Evolutionary conservation across 2,888 invertebrate species (phyloP).

Genomic region (Bellardia bayeri): DNA sequence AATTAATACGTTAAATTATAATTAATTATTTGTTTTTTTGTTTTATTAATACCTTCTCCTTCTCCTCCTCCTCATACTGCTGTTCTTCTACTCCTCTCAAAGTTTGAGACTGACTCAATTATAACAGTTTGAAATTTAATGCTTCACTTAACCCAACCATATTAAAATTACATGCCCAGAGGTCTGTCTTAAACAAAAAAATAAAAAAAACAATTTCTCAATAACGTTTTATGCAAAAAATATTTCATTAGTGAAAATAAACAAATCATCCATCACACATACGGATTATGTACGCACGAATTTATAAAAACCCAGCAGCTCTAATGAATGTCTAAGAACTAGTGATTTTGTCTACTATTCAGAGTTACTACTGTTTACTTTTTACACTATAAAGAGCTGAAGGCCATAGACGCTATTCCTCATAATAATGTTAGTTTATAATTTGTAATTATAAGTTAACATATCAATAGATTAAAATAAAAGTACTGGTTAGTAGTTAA

Average conservation of each 20-base stretch:
- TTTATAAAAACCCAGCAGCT: background rate
- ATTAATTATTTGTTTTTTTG: conserved; percentile 20
- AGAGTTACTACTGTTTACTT: too few relatives aligned
- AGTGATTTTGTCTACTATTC: too few relatives aligned
- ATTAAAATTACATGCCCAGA: conserved; percentile 37
- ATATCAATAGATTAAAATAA: too few relatives aligned
- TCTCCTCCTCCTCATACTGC: background rate
- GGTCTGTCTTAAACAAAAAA: background rate
- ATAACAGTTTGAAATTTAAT: conserved; percentile 42
- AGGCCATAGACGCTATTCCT: too few relatives aligned
- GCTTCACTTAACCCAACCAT: conserved; percentile 38
- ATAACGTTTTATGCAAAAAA: conserved; percentile 53
- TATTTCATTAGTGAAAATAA: conserved; percentile 49
- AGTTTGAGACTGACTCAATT: conserved; percentile 19
- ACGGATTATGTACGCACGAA: background rate
- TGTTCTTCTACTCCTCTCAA: background rate
- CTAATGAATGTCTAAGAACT: background rate
- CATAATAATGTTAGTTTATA: too few relatives aligned
- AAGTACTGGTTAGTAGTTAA: too few relatives aligned
- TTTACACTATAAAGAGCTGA: too few relatives aligned
- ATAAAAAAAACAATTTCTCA: conserved; percentile 36
- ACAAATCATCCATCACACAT: conserved; percentile 2
- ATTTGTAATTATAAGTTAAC: too few relatives aligned
- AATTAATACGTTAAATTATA: conserved; percentile 30
- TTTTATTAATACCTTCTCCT: too few relatives aligned